These are phyloP conservation scores for Heloderma charlesbogerti DNA, from an alignment of 2,113 vertebrate species.

Conservation along the genomic window DNA sequence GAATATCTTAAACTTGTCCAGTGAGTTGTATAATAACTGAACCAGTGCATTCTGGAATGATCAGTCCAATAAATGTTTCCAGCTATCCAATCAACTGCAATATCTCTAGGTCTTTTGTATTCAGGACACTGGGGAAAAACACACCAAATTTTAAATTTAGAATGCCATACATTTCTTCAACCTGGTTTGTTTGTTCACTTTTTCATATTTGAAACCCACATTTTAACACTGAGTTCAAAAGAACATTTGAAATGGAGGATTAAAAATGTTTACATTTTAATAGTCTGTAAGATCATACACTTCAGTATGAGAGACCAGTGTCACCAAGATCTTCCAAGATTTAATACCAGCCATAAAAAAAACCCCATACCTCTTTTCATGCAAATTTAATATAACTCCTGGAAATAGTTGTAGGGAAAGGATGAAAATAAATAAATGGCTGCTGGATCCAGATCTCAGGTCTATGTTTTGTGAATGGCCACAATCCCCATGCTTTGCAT, in stretches of 20 bases:
- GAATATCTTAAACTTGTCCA: conserved; percentile 98
- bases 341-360: background rate
- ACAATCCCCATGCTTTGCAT: background rate
- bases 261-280: background rate
- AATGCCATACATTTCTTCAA: background rate
- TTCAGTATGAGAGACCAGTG: background rate
- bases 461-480: background rate
- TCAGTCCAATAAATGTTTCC: conserved; percentile 99
- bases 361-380: too few species aligned
- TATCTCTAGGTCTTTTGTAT: conserved; percentile 93
- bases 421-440: background rate
- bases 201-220: background rate
- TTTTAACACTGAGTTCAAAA: background rate
- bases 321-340: background rate
- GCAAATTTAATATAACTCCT: background rate
- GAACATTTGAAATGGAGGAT: background rate
- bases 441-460: background rate
- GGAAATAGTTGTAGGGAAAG: background rate
- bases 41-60: conserved; percentile 98
- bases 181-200: background rate
- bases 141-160: conserved; percentile 49
- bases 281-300: background rate
- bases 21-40: conserved; percentile 98
- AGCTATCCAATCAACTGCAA: conserved; percentile 96
- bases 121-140: conserved; percentile 88